phyloP scores from a whole-genome alignment of 2,797 vertebrate species.

The Danio jaintianensis region DNA sequence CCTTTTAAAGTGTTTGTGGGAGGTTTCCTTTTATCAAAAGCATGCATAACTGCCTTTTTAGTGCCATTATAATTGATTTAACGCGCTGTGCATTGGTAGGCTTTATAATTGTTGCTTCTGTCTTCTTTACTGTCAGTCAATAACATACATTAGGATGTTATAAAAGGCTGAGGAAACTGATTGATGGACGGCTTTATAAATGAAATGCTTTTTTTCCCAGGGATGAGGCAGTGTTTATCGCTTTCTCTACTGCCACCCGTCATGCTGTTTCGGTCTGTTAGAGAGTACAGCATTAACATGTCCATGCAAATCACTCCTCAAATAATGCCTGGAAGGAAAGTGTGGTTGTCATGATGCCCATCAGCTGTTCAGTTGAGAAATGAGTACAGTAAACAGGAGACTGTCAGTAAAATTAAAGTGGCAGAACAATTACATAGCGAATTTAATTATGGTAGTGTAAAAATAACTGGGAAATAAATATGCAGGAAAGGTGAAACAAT shows the following conservation, averaged over 20 bases:
- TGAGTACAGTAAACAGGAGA: constrained; percentile 4
- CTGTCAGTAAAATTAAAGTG: constrained; percentile 37
- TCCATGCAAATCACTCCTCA: constrained; percentile 15
- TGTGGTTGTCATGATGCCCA: constrained; percentile 45
- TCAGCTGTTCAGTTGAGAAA: constrained; percentile 44
- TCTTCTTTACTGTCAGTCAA: constrained; percentile 31
- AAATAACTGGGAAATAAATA: too few relatives aligned
- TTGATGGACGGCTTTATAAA: constrained; percentile 8
- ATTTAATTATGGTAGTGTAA: background rate
- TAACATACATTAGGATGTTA: constrained; percentile 5
- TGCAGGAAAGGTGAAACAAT: background rate
- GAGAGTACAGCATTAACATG: background rate
- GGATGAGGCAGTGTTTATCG: constrained; percentile 25
- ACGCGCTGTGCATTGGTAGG: background rate
- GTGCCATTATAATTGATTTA: constrained; percentile 6
- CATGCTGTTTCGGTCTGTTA: constrained; percentile 16
- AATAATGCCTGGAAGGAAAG: constrained; percentile 19
- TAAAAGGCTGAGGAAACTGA: constrained; percentile 13
- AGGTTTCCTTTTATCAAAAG: constrained; percentile 9
- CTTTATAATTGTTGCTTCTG: constrained; percentile 10
- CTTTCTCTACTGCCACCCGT: constrained; percentile 10
- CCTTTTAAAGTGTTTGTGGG: background rate
- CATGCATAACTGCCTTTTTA: background rate
- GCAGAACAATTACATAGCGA: constrained; percentile 12
- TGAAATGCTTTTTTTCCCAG: background rate